Percentiles rank a stretch among this genome's conserved stretches.
These are phyloP conservation scores for Marcusenius ussheri DNA, from an alignment of 2,113 vertebrate genomes.

Conservation along the genomic window DNA sequence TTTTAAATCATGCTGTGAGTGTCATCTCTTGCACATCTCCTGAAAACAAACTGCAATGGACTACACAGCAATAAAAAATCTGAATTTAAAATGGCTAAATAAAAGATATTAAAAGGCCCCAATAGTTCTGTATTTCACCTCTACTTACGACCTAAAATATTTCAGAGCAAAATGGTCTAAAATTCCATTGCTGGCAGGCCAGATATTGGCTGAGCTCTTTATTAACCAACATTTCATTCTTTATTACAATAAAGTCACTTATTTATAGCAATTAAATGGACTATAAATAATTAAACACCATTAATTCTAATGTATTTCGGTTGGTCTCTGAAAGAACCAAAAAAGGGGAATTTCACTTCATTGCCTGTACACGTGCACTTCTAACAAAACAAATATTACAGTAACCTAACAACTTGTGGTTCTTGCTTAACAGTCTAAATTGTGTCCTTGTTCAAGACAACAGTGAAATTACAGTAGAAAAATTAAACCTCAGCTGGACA, in stretches of 20 bases:
- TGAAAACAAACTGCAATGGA: neutral
- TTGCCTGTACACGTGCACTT: neutral
- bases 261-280: neutral
- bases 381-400: neutral
- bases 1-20: neutral
- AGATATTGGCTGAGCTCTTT: neutral
- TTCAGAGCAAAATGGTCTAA: neutral
- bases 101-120: neutral
- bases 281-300: neutral
- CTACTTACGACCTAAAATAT: neutral
- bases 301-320: neutral
- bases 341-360: neutral
- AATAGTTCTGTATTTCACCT: neutral
- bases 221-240: neutral
- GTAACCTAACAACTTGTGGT: neutral
- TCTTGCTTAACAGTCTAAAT: neutral
- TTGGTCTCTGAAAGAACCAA: neutral
- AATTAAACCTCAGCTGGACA: neutral
- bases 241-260: neutral
- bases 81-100: neutral
- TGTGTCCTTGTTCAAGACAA: neutral
- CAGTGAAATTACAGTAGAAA: neutral
- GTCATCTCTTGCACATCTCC: neutral
- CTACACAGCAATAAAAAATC: neutral
- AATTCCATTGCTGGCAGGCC: neutral